Conservation (phyloP, 2,888 invertebrate species). For the Drosophila engyochracea region DNA sequence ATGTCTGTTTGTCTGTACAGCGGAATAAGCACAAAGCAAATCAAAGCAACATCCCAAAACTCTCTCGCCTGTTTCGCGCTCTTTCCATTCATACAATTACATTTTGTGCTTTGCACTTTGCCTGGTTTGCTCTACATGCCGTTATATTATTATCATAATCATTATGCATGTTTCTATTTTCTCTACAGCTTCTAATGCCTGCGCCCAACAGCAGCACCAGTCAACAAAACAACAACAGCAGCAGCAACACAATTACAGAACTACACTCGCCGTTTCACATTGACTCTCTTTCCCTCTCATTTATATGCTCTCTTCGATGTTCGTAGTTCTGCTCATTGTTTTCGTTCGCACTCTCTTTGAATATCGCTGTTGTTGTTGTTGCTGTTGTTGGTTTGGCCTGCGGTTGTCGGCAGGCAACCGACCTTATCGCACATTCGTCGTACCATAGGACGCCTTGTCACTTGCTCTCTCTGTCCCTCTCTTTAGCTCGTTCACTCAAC, state of each 20-base stretch:
- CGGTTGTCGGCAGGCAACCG: constrained; percentile 44
- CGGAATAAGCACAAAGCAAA: constrained; percentile 58
- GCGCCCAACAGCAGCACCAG: constrained; percentile 22
- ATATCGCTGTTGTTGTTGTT: constrained; percentile 25
- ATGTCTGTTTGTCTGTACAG: constrained; percentile 10
- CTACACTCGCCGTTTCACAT: constrained; percentile 39
- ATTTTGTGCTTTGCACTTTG: constrained; percentile 64
- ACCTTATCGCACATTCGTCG: constrained; percentile 70
- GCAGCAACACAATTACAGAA: constrained; percentile 28
- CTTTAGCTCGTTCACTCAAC: constrained; percentile 46
- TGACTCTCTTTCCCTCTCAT: background rate
- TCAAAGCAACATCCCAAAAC: constrained; percentile 51
- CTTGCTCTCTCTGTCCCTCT: constrained; percentile 38
- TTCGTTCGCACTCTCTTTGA: constrained; percentile 31
- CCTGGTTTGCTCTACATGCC: constrained; percentile 68
- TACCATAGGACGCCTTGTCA: constrained; percentile 26
- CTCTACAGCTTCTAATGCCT: constrained; percentile 63
- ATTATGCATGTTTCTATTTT: constrained; percentile 62
- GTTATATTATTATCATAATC: constrained; percentile 69
- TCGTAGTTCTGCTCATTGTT: constrained; percentile 8
- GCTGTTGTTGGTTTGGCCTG: constrained; percentile 25
- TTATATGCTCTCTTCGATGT: constrained; percentile 12
- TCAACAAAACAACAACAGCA: constrained; percentile 5
- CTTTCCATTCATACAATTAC: constrained; percentile 56
- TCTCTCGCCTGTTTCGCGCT: constrained; percentile 29